Percentiles rank a stretch among this genome's conserved stretches.
Conservation (phyloP, 2,113 vertebrate genomes). For the Cisticola juncidis region DNA sequence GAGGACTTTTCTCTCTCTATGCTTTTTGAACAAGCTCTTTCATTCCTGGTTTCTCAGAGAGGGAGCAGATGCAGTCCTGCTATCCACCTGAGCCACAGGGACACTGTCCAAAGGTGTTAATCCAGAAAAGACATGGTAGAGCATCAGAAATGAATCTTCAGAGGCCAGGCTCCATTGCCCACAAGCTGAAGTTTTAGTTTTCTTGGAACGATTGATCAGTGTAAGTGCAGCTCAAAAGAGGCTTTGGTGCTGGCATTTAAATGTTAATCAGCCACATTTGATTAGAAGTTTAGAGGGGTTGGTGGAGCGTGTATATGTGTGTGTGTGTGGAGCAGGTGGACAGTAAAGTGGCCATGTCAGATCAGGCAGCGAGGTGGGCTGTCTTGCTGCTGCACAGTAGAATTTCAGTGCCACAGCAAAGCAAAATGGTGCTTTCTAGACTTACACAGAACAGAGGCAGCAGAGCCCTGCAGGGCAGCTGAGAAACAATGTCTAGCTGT, state of each 20-base stretch:
- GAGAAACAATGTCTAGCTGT: neutral
- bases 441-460: neutral
- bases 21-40: neutral
- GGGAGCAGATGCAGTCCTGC: neutral
- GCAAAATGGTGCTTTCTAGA: neutral
- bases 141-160: conserved; percentile 27
- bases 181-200: conserved; percentile 42
- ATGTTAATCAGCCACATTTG: conserved; percentile 74
- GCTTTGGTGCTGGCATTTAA: conserved; percentile 70
- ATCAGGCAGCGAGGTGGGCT: neutral
- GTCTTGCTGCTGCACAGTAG: neutral
- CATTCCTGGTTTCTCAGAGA: neutral
- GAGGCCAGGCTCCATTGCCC: neutral
- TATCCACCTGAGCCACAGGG: neutral
- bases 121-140: neutral
- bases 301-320: neutral
- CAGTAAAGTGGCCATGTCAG: neutral
- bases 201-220: conserved; percentile 71
- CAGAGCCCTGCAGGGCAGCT: neutral
- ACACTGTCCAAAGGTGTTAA: conserved; percentile 38
- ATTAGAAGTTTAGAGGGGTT: conserved; percentile 68
- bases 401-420: neutral
- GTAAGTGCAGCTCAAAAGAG: conserved; percentile 56
- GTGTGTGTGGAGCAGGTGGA: neutral
- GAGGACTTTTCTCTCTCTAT: neutral